Conservation (phyloP, 2,888 invertebrate species). For the Rhamphomyia laevipes region DNA sequence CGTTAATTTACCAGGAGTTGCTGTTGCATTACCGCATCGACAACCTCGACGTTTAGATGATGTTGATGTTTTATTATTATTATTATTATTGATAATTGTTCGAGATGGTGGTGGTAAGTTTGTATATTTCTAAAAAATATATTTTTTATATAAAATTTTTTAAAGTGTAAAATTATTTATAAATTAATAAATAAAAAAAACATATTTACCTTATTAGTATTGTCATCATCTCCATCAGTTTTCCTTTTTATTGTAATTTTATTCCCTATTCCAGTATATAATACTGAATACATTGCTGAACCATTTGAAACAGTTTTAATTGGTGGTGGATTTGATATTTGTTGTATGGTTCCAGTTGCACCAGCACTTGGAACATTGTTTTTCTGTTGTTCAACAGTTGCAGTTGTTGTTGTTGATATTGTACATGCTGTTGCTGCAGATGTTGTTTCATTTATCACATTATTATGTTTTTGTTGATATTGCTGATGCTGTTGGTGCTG, state of each 20-base stretch:
- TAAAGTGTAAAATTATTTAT: too few relatives aligned
- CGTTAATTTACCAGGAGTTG: conserved; percentile 78
- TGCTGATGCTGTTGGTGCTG: conserved; percentile 1
- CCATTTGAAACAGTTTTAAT: conserved; percentile 42
- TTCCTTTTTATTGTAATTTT: conserved; percentile 76
- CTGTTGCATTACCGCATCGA: conserved; percentile 82
- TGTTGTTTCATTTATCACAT: conserved; percentile 3
- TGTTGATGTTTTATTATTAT: background rate
- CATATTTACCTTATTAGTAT: conserved; percentile 29
- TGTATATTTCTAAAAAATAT: conserved; percentile 11
- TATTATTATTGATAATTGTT: conserved; percentile 7
- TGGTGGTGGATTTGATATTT: conserved; percentile 22
- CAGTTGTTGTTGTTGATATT: conserved; percentile 2
- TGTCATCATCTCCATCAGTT: conserved; percentile 47
- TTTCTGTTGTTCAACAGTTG: conserved; percentile 7
- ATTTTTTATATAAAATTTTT: conserved; percentile 6
- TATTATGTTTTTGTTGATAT: background rate
- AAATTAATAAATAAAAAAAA: conserved; percentile 1
- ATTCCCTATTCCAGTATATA: conserved; percentile 69
- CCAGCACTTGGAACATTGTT: conserved; percentile 2
- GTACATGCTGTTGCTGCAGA: conserved; percentile 3
- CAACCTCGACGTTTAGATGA: conserved; percentile 59
- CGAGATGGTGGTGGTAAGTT: conserved; percentile 12
- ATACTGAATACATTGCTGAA: conserved; percentile 60
- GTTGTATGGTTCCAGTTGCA: conserved; percentile 3